Evolutionary conservation across 2,113 vertebrate species (phyloP).

Genomic region (Brachionichthys hirsutus): DNA sequence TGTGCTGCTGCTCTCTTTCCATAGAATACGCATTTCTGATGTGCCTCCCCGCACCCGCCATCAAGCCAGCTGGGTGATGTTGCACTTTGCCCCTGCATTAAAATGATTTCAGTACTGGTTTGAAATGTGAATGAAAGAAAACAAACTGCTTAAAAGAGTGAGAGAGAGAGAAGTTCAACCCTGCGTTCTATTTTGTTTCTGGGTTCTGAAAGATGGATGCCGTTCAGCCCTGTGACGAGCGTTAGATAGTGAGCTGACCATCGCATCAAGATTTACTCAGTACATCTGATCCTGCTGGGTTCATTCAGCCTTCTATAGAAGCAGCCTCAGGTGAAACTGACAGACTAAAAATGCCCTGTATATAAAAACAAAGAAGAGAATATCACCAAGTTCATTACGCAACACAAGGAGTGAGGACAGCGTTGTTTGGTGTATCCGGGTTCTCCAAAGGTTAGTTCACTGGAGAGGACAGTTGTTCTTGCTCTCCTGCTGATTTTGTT

Average conservation of each 20-base stretch:
- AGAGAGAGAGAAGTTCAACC: neutral
- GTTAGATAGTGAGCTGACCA: neutral
- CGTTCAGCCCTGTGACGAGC: neutral
- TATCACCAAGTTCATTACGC: no score
- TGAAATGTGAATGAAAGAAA: neutral
- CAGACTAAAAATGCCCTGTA: neutral
- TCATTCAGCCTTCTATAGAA: neutral
- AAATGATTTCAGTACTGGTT: neutral
- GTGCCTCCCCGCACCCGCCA: neutral
- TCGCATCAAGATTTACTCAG: neutral
- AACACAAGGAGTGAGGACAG: no score
- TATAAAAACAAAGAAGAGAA: no score
- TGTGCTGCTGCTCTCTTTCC: conserved; percentile 5
- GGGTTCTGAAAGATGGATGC: neutral
- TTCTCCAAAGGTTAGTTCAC: neutral
- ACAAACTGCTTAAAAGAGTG: neutral
- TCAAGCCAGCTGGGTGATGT: neutral
- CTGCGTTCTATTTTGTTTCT: neutral
- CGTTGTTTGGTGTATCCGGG: neutral
- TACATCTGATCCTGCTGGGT: neutral
- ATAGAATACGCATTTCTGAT: conserved; percentile 15
- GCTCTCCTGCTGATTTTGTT: neutral
- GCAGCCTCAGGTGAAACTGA: neutral
- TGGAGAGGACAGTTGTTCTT: no score
- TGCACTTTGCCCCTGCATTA: neutral